These are phyloP conservation scores for Hypolimnas misippus DNA, from an alignment of 2,888 invertebrate genomes.

Conservation along the genomic window DNA sequence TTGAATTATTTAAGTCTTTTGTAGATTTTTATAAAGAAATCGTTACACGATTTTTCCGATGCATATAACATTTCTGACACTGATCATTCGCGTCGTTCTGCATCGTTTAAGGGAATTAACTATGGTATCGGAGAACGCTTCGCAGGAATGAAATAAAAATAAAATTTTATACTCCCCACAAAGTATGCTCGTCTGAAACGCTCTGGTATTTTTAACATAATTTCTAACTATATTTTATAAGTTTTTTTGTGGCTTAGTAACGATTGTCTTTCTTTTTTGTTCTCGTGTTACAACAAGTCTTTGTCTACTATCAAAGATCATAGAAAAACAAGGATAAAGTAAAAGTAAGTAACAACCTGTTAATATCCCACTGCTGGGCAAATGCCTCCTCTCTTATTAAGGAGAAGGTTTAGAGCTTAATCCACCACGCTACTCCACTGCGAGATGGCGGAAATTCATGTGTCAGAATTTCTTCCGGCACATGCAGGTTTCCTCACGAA, in stretches of 20 bases:
- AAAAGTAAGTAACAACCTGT: no score
- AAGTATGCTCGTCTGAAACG: constrained; percentile 24
- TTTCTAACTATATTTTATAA: neutral
- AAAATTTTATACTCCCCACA: constrained; percentile 17
- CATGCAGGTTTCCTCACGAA: no score
- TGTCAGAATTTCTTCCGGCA: no score
- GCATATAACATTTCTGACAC: constrained; percentile 11
- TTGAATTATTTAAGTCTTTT: no score
- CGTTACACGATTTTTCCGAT: neutral
- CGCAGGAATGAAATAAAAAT: constrained; percentile 22
- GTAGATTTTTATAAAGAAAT: constrained; percentile 6
- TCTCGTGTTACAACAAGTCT: no score
- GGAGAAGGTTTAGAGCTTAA: no score
- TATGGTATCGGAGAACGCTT: constrained; percentile 15
- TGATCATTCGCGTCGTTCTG: constrained; percentile 16
- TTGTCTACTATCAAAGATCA: neutral
- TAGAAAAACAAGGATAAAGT: neutral
- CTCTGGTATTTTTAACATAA: neutral
- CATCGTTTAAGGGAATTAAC: constrained; percentile 24
- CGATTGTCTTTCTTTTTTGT: neutral
- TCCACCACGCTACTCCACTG: no score
- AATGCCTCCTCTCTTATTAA: no score
- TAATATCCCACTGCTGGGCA: no score
- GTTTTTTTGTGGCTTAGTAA: constrained; percentile 1
- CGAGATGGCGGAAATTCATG: no score